Percentiles rank a stretch among this genome's conserved stretches.
These are phyloP conservation scores for Argyrosomus regius DNA, from an alignment of 2,797 vertebrate species.

Conservation along the genomic window DNA sequence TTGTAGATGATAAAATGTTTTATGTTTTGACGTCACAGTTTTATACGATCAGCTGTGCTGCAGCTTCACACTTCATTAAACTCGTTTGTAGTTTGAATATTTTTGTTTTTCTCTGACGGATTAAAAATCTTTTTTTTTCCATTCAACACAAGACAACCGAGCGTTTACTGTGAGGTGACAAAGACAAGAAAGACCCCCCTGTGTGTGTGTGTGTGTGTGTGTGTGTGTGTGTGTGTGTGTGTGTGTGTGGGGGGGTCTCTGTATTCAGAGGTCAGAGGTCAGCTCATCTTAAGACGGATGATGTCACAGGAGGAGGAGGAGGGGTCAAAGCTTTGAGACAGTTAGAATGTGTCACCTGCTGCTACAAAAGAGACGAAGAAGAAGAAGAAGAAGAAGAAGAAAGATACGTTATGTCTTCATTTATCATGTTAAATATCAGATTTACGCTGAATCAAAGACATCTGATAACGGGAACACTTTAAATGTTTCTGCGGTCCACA, in stretches of 20 bases:
- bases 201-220: constrained; percentile 16
- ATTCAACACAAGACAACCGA: constrained; percentile 33
- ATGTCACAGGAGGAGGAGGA: constrained; percentile 20
- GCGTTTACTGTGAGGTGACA: constrained; percentile 32
- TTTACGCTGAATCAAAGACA: too few relatives aligned
- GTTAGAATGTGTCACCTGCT: constrained; percentile 57
- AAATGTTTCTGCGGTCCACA: too few relatives aligned
- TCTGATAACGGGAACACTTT: too few relatives aligned
- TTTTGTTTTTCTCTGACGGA: background rate
- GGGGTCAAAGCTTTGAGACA: constrained; percentile 28
- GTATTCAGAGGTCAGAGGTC: constrained; percentile 41
- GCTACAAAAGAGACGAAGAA: constrained; percentile 16
- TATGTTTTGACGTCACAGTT: too few relatives aligned
- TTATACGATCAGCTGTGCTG: too few relatives aligned
- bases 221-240: constrained; percentile 17
- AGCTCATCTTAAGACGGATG: constrained; percentile 51
- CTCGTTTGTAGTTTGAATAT: background rate
- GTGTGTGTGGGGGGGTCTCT: background rate
- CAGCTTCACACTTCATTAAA: too few relatives aligned
- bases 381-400: constrained; percentile 13
- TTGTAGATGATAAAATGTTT: too few relatives aligned
- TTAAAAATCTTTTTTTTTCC: background rate
- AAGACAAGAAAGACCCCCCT: constrained; percentile 39
- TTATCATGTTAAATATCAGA: too few relatives aligned
- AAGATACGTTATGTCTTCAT: background rate